A percentile compares a stretch with the other conserved stretches of the same genome.
These are phyloP conservation scores for Alfaro cultratus DNA, from an alignment of 2,797 vertebrate species.

Conservation along the genomic window DNA sequence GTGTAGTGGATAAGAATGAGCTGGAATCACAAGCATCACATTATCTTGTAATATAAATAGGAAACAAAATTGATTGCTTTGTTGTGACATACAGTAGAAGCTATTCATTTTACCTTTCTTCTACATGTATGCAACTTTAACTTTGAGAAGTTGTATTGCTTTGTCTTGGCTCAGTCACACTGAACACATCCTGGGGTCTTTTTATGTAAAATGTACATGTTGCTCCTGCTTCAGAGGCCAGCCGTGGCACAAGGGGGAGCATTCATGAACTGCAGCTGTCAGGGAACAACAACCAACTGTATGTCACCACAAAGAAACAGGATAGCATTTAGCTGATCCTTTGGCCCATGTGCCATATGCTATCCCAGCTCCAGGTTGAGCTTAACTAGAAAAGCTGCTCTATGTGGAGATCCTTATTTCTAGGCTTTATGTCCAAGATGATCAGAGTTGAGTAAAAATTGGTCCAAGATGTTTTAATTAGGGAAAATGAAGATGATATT, in stretches of 20 bases:
- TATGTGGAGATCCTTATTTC: constrained; percentile 13
- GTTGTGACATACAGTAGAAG: neutral
- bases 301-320: constrained; percentile 53
- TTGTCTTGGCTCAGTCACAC: neutral
- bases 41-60: neutral
- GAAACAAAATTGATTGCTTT: neutral
- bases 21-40: neutral
- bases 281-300: constrained; percentile 38
- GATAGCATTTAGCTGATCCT: constrained; percentile 48
- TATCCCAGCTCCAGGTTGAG: constrained; percentile 58
- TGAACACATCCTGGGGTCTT: constrained; percentile 13
- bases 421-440: neutral
- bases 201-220: constrained; percentile 18
- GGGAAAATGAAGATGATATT: neutral
- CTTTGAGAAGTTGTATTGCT: neutral
- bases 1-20: neutral
- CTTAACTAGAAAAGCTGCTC: constrained; percentile 36
- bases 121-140: neutral
- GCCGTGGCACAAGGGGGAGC: constrained; percentile 39
- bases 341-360: constrained; percentile 63
- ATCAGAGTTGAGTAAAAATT: neutral
- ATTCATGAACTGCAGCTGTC: constrained; percentile 63
- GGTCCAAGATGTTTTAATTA: neutral
- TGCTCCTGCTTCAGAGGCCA: constrained; percentile 17
- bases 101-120: neutral